Evolutionary conservation across 2,888 invertebrate species (phyloP).

Genomic region (Willowsia nigromaculata): DNA sequence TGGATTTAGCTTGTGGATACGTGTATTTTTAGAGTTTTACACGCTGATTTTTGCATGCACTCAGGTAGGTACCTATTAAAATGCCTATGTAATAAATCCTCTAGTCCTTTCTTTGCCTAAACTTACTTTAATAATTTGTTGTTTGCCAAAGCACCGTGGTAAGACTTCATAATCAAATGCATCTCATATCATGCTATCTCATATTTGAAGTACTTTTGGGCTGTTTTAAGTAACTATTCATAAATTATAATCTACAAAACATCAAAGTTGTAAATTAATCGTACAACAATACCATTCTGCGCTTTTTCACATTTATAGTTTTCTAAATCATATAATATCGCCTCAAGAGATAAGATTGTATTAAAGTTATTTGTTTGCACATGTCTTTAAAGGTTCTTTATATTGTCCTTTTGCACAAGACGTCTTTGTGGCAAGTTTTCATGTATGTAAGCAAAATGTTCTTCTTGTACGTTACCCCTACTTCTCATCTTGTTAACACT

Average conservation of each 20-base stretch:
- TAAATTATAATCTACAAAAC: background rate
- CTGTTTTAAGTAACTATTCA: background rate
- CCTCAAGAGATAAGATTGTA: background rate
- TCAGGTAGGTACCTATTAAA: background rate
- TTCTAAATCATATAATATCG: constrained; percentile 3
- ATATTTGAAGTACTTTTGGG: background rate
- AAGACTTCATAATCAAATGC: background rate
- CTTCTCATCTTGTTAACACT: background rate
- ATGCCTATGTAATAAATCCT: background rate
- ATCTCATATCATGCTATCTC: background rate
- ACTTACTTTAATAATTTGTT: background rate
- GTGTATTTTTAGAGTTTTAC: background rate
- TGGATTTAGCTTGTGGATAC: background rate
- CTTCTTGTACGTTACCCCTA: too few relatives aligned
- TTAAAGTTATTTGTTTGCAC: background rate
- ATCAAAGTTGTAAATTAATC: background rate
- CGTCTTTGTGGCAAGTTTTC: too few relatives aligned
- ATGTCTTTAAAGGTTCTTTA: background rate
- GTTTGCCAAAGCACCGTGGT: background rate
- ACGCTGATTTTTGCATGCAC: constrained; percentile 23
- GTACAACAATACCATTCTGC: too few relatives aligned
- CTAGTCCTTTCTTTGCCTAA: background rate
- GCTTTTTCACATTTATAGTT: too few relatives aligned
- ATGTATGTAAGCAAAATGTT: too few relatives aligned
- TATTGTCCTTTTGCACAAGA: constrained; percentile 30